Percentiles rank a stretch among this genome's conserved stretches.
phyloP scores from a whole-genome alignment of 2,113 vertebrate species.

The Antigone vipio region DNA sequence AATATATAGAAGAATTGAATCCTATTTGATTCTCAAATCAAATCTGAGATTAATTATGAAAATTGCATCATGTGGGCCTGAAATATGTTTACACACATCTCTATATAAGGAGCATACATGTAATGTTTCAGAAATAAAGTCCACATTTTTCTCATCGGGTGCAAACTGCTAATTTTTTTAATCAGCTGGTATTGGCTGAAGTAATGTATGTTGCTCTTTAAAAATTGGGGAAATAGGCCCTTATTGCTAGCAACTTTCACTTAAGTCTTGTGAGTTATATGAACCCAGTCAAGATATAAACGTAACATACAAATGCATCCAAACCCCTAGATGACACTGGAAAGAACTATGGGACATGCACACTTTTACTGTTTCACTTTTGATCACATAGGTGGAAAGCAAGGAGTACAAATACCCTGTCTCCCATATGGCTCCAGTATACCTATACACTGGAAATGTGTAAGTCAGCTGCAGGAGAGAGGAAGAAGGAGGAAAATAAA shows the following conservation, averaged over 20 bases:
- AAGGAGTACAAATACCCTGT: not conserved
- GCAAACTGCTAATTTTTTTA: not conserved
- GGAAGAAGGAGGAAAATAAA: not conserved
- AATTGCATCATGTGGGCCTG: not conserved
- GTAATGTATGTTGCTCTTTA: slow-evolving; percentile 44
- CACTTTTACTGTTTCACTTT: not conserved
- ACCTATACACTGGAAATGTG: not conserved
- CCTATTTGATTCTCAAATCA: not conserved
- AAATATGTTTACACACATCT: not conserved
- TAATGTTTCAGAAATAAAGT: slow-evolving; percentile 3
- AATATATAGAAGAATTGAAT: too few species aligned
- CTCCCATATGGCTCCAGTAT: not conserved
- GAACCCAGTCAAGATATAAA: not conserved
- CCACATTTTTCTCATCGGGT: slow-evolving; percentile 3
- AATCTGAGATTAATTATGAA: not conserved
- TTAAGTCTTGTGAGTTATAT: not conserved
- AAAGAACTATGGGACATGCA: not conserved
- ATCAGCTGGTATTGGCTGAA: not conserved
- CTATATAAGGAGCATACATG: not conserved
- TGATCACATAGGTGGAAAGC: not conserved
- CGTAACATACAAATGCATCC: not conserved
- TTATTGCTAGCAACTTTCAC: slow-evolving; percentile 17
- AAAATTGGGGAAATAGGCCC: not conserved
- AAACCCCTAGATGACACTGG: not conserved
- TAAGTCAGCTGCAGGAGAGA: not conserved